Evolutionary conservation across 92 coral and sea anemone species (phyloP).

Genomic region (Heliopora coerulea): DNA sequence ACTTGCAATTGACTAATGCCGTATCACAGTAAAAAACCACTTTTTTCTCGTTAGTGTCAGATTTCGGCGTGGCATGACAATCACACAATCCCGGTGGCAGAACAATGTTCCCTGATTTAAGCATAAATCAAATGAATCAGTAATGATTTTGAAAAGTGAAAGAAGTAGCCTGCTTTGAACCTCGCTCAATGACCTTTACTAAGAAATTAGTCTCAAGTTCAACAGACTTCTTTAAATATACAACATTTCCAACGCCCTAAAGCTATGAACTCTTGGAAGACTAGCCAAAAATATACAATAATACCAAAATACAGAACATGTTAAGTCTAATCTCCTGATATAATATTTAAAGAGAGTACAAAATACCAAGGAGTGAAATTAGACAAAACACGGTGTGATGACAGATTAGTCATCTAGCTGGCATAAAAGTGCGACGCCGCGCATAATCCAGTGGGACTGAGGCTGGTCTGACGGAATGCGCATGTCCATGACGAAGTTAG

Average conservation of each 20-base stretch:
- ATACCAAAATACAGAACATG: neutral
- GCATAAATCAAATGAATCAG: too few species aligned
- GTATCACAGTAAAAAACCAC: too few species aligned
- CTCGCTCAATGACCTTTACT: too few species aligned
- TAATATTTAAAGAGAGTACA: neutral
- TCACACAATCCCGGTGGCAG: too few species aligned
- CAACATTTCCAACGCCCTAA: too few species aligned
- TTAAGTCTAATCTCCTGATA: neutral
- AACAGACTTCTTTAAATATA: neutral
- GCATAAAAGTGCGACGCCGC: conserved; percentile 96
- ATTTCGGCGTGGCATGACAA: too few species aligned
- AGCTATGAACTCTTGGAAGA: neutral
- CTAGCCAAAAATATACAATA: neutral
- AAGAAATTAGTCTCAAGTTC: too few species aligned
- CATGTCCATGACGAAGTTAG: conserved; percentile 99
- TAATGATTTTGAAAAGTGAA: too few species aligned
- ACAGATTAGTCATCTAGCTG: conserved; percentile 81
- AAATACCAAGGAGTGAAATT: neutral
- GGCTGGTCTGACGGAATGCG: conserved; percentile 99
- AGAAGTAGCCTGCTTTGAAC: too few species aligned
- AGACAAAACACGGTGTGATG: neutral
- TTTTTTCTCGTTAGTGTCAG: too few species aligned
- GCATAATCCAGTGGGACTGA: conserved; percentile 98
- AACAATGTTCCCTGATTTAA: too few species aligned
- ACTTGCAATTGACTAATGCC: too few species aligned